Evolutionary conservation across 2,888 invertebrate species (phyloP).

Genomic region (Drosophila parthenogenetica): DNA sequence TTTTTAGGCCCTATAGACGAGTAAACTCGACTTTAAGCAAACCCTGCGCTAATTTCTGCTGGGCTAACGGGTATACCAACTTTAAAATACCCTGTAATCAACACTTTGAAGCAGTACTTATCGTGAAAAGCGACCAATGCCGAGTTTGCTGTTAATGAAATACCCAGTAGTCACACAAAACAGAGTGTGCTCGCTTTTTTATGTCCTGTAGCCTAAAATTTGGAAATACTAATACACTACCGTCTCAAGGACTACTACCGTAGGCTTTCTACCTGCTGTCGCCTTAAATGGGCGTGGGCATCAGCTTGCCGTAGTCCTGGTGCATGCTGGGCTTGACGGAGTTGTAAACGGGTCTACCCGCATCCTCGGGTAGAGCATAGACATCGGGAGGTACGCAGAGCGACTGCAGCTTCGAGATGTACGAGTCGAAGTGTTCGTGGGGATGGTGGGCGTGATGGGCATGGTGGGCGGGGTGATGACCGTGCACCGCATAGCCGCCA

Average conservation of each 20-base stretch:
- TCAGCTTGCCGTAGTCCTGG: conserved; percentile 93
- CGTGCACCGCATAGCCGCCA: conserved; percentile 80
- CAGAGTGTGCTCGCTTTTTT: not conserved
- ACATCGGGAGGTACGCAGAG: conserved; percentile 93
- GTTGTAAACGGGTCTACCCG: conserved; percentile 94
- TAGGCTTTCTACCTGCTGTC: not conserved
- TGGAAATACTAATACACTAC: not conserved
- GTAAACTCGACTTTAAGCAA: not conserved
- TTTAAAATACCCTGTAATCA: not conserved
- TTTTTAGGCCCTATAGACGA: no score
- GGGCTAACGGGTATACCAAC: not conserved
- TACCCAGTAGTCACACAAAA: not conserved
- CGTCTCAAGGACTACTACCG: not conserved
- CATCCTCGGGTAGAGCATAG: conserved; percentile 91
- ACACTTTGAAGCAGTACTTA: not conserved
- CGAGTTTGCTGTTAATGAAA: not conserved
- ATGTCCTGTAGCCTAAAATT: not conserved
- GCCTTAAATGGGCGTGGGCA: conserved; percentile 94
- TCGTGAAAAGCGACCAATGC: not conserved
- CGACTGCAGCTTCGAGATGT: conserved; percentile 95
- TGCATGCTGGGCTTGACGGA: conserved; percentile 94
- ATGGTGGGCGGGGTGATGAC: conserved; percentile 85
- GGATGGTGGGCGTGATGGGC: conserved; percentile 85
- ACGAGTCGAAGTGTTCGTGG: conserved; percentile 96
- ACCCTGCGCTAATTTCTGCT: not conserved